phyloP scores from a whole-genome alignment of 2,113 vertebrate genomes.

The Xenopus borealis region DNA sequence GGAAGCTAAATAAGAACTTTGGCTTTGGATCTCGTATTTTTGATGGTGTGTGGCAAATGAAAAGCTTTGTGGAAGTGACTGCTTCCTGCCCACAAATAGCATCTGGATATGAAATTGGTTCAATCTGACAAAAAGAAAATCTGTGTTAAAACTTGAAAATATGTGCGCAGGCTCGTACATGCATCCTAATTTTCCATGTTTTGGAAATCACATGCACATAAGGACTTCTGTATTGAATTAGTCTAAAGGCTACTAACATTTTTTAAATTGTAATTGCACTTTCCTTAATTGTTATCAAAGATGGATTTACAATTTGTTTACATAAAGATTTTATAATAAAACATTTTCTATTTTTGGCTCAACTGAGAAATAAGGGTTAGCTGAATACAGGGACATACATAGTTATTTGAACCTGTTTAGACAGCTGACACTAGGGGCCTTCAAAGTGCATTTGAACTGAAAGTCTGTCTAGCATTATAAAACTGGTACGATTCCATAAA shows the following conservation, averaged over 20 bases:
- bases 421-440: too few relatives aligned
- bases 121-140: not conserved
- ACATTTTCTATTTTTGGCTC: constrained; percentile 60
- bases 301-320: constrained; percentile 85
- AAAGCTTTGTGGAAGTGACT: too few relatives aligned
- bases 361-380: too few relatives aligned
- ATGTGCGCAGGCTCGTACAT: constrained; percentile 82
- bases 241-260: constrained; percentile 57
- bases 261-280: constrained; percentile 70
- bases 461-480: too few relatives aligned
- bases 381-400: too few relatives aligned
- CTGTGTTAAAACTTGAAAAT: constrained; percentile 61
- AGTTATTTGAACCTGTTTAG: too few relatives aligned
- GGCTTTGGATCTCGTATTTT: too few relatives aligned
- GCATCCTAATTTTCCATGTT: constrained; percentile 50
- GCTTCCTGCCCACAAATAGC: too few relatives aligned
- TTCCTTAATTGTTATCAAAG: constrained; percentile 63
- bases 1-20: constrained; percentile 17
- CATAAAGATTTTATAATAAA: constrained; percentile 78
- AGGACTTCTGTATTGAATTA: constrained; percentile 59
- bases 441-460: too few relatives aligned
- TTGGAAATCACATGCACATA: constrained; percentile 61
- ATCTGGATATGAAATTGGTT: too few relatives aligned
- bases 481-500: too few relatives aligned
- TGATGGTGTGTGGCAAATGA: too few relatives aligned